Percentiles rank a stretch among this genome's conserved stretches.
Conservation (phyloP, 2,888 invertebrate species). For the Athalia cordata region DNA sequence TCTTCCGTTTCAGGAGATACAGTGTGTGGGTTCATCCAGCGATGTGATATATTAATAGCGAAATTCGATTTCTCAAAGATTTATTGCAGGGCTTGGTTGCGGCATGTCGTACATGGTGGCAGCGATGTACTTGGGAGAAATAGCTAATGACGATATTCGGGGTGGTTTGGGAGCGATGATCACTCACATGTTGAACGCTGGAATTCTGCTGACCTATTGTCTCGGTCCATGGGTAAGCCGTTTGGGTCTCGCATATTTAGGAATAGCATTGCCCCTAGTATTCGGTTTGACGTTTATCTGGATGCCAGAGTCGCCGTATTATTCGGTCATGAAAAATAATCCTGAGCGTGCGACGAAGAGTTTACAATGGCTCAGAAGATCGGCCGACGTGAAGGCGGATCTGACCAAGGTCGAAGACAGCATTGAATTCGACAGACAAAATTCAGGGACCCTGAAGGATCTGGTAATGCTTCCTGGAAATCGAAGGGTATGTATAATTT, state of each 20-base stretch:
- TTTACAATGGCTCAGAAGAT: slow-evolving; percentile 58
- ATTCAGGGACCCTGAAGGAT: slow-evolving; percentile 52
- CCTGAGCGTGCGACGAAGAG: slow-evolving; percentile 56
- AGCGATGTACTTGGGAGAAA: slow-evolving; percentile 56
- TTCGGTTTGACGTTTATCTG: slow-evolving; percentile 50
- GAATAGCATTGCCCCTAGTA: slow-evolving; percentile 49
- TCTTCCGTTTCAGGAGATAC: neutral
- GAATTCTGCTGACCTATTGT: slow-evolving; percentile 49
- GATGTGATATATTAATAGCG: neutral
- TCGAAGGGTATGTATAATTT: slow-evolving; percentile 29
- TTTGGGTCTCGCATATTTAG: slow-evolving; percentile 45
- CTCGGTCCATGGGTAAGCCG: slow-evolving; percentile 52
- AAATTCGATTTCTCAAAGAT: slow-evolving; percentile 11
- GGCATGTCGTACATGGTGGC: slow-evolving; percentile 11
- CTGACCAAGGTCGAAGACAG: slow-evolving; percentile 56
- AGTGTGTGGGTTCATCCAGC: neutral
- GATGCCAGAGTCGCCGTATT: slow-evolving; percentile 56
- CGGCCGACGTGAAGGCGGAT: slow-evolving; percentile 61
- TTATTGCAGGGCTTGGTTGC: slow-evolving; percentile 16
- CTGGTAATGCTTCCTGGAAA: slow-evolving; percentile 38
- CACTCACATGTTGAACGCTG: slow-evolving; percentile 35
- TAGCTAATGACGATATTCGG: slow-evolving; percentile 53
- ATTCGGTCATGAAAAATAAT: slow-evolving; percentile 50
- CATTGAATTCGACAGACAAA: slow-evolving; percentile 65
- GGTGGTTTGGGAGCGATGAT: slow-evolving; percentile 52